phyloP scores from a whole-genome alignment of 2,888 invertebrate species.

The Eledone cirrhosa region DNA sequence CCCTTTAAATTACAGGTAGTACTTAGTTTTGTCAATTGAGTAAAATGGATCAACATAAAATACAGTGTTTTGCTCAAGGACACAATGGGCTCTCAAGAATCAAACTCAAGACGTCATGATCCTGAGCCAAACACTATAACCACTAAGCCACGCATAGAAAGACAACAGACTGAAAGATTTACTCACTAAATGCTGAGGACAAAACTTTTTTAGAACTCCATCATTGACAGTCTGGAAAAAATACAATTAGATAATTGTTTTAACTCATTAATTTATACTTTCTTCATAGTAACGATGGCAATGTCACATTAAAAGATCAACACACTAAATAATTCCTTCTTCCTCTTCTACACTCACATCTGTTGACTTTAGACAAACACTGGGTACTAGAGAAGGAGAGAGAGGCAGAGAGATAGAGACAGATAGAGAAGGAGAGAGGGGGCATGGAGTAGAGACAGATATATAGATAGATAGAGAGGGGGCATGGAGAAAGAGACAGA shows the following conservation, averaged over 20 bases:
- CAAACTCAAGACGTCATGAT: too few species aligned
- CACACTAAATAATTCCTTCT: background rate
- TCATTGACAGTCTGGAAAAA: slow-evolving; percentile 49
- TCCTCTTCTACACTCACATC: background rate
- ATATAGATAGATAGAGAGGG: background rate
- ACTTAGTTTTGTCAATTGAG: too few species aligned
- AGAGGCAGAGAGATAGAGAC: background rate
- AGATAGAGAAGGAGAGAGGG: background rate
- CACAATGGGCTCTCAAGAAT: too few species aligned
- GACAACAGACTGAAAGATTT: too few species aligned
- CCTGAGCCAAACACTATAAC: too few species aligned
- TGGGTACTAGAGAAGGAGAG: background rate
- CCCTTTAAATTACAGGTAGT: too few species aligned
- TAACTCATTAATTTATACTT: background rate
- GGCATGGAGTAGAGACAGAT: background rate
- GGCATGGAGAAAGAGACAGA: background rate
- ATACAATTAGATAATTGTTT: slow-evolving; percentile 1
- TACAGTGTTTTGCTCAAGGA: too few species aligned
- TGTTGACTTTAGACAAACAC: background rate
- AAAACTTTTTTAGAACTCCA: slow-evolving; percentile 72
- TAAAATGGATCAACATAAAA: too few species aligned
- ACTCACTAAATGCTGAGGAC: slow-evolving; percentile 72
- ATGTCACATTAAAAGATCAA: background rate
- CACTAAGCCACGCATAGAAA: too few species aligned
- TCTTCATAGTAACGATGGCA: background rate